Conservation (phyloP, 2,888 invertebrate species). For the Meganola albula region DNA sequence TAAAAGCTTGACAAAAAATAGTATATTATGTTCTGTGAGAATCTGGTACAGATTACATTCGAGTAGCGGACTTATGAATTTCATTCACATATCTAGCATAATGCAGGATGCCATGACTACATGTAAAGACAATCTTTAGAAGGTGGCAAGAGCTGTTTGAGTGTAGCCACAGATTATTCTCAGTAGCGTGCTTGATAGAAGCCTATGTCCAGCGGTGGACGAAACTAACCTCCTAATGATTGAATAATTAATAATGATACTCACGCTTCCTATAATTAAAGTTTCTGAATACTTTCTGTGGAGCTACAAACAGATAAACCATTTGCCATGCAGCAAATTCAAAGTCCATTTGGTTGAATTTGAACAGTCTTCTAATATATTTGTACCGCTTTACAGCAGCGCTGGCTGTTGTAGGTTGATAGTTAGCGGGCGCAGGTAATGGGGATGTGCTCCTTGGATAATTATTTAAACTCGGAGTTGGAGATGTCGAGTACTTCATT, state of each 20-base stretch:
- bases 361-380: conserved; percentile 89
- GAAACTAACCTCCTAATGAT: too few relatives aligned
- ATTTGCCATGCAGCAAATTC: conserved; percentile 99
- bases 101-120: too few relatives aligned
- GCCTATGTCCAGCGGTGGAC: too few relatives aligned
- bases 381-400: conserved; percentile 93
- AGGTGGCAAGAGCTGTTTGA: too few relatives aligned
- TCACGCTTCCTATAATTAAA: conserved; percentile 98
- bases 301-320: conserved; percentile 94
- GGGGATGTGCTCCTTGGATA: conserved; percentile 80
- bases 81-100: too few relatives aligned
- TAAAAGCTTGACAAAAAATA: too few relatives aligned
- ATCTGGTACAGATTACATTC: too few relatives aligned
- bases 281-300: conserved; percentile 98
- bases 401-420: conserved; percentile 82
- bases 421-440: conserved; percentile 82
- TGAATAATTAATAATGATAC: conserved; percentile 47
- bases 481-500: conserved; percentile 81
- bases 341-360: conserved; percentile 99
- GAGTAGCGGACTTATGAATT: too few relatives aligned
- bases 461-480: conserved; percentile 62
- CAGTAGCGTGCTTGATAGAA: too few relatives aligned
- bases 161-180: too few relatives aligned
- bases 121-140: too few relatives aligned
- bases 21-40: too few relatives aligned